Base-by-base conservation (phyloP, 2,113 vertebrate genomes). In the Dromiciops gliroides region DNA sequence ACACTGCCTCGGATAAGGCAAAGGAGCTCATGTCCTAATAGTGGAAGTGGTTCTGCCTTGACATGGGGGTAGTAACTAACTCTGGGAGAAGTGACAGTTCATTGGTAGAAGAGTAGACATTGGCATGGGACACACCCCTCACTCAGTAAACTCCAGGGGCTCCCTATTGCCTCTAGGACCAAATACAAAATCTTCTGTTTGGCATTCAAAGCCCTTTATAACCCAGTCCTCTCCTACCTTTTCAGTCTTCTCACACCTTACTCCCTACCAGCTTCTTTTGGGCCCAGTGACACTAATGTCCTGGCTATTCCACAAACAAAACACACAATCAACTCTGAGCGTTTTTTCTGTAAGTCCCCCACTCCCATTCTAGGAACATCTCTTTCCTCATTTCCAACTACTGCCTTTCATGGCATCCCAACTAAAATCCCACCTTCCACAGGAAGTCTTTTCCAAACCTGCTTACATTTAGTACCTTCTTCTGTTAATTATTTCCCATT, bases 321-420 rank as follows among this genome's bases (percentile, higher is more conserved):
- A n/a, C 37, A 14, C 60, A n/a, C 1, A 0, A 6, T n/a, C 0
- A 0, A 6, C 37, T 75, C 37, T 19, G 3, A n/a, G 3, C 3
- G 19, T n/a, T 75, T 75, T 60, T n/a, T 67, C 14, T n/a, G 16
- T n/a, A 12, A n/a, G 53, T 56, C n/a, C n/a, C n/a, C 50, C 10
- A 24, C 37, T 12, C 60, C 60, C 37, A 19, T 7, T 3, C 31
- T 75, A n/a, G 37, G 60, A n/a, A 75, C 31, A n/a, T 1, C 37
- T 75, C 60, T 75, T 14, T 19, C 3, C 11, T 75, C 37, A 75
- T 75, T 37, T 75, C 14, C 60, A 75, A n/a, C 37, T 75, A n/a
- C 8, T 75, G 60, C 60, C 37, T 75, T 75, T 14, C 31, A 14
- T 75, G 60, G 12, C 31, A 75, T n/a, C 37, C 60, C 37, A 75